Base-by-base conservation (phyloP, 2,113 vertebrate genomes). In the Polypterus senegalus region DNA sequence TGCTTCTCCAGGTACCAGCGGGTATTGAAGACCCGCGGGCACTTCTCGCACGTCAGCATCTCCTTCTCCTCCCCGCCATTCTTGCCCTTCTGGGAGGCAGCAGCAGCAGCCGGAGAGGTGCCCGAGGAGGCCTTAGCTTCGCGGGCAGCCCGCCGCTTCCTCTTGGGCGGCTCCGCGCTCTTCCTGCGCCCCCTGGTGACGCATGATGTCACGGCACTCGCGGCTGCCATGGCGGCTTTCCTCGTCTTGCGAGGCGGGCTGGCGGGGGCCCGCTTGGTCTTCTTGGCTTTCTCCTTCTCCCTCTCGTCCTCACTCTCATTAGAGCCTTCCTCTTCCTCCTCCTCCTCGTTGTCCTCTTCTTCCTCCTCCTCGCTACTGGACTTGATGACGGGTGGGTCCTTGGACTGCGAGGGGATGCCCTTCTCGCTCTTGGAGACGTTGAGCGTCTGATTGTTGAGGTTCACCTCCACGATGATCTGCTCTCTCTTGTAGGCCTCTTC, bases 1-100 rank as follows among this genome's bases (percentile, higher is more conserved):
- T 98, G 95, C 86, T 97, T 98, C 83, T 99, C 94, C 86, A 99
- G 84, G 86, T 99, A 99, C 94, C 94, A 98, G 81, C 95, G 93
- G 1, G 94, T 97, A 81, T 97, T 99, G 69, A 99, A 99, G 70
- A 99, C 93, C 61, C 96, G 87, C 54, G 95, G 94, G 71, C 95
- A 98, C 85, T 98, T 98, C 77, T 97, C 95, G 67, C 96, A 99
- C 11, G 92, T 87, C 78, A 98, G 86, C 70, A 92, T 91, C 84
- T 97, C 94, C 69, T 93, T 94, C 81, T 97, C 94, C 56, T 95
- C 94, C 8, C 49, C 64, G 3, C 49, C 49, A 56, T 80, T 79
- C 69, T 94, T 93, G 57, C 83, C 80, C 65, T 83, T 90, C 71
- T 81, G 85, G 6, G 63, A 9, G 57, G 55, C 54, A 5, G 65